phyloP scores from a whole-genome alignment of 2,888 invertebrate genomes.

The Carabus problematicus region DNA sequence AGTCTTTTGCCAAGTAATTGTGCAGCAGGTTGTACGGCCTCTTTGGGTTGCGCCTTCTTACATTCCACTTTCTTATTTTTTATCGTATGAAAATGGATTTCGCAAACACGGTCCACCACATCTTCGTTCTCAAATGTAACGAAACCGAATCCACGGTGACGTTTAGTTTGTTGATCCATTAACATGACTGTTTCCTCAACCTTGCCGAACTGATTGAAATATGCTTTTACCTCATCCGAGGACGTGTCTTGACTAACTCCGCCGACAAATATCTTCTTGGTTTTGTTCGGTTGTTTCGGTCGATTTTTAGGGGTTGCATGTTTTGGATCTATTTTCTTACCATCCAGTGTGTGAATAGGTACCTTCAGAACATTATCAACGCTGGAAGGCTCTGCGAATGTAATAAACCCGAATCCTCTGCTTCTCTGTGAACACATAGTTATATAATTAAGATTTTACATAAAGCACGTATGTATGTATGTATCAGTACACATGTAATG shows the following conservation, averaged over 20 bases:
- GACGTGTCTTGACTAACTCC: conserved; percentile 92
- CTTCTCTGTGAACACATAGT: conserved; percentile 74
- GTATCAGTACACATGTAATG: background rate
- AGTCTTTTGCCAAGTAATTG: conserved; percentile 72
- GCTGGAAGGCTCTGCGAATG: conserved; percentile 88
- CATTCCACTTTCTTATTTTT: conserved; percentile 92
- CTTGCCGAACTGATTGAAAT: conserved; percentile 88
- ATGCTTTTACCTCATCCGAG: conserved; percentile 88
- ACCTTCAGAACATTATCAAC: conserved; percentile 92
- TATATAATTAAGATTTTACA: no score
- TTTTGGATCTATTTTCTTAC: conserved; percentile 93
- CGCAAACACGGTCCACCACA: conserved; percentile 90
- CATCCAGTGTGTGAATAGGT: conserved; percentile 89
- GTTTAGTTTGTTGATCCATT: conserved; percentile 93
- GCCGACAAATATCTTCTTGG: conserved; percentile 92
- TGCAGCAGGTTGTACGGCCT: conserved; percentile 80
- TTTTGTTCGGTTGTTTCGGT: conserved; percentile 83
- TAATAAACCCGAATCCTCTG: conserved; percentile 94
- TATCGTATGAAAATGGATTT: conserved; percentile 91
- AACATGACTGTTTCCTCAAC: conserved; percentile 93
- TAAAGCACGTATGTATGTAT: no score
- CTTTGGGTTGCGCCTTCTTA: conserved; percentile 91
- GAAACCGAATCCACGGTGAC: conserved; percentile 90
- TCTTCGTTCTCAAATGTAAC: conserved; percentile 92
- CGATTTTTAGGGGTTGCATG: conserved; percentile 92